These are phyloP conservation scores for Syngnathus acus DNA, from an alignment of 2,797 vertebrate genomes.

Conservation along the genomic window DNA sequence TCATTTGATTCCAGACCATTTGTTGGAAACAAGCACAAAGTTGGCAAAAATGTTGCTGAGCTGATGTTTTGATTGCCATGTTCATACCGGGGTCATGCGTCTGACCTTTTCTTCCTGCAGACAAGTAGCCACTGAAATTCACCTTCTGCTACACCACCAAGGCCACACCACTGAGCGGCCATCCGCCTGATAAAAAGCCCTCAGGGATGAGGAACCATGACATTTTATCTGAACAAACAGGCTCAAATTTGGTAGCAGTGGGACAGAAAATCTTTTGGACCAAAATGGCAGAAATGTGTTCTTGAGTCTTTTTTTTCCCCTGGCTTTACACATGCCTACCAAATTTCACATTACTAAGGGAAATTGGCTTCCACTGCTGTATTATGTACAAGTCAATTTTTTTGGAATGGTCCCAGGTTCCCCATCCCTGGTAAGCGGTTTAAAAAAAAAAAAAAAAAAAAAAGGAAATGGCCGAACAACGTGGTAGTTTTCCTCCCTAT, in stretches of 20 bases:
- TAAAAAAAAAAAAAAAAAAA: background rate
- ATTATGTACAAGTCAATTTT: background rate
- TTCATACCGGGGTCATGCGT: slow-evolving; percentile 47
- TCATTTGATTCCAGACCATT: slow-evolving; percentile 67
- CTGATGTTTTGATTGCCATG: slow-evolving; percentile 54
- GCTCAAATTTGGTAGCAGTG: background rate
- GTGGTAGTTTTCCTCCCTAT: slow-evolving; percentile 54
- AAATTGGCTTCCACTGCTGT: background rate
- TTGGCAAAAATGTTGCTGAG: slow-evolving; percentile 23
- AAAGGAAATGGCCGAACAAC: slow-evolving; percentile 42
- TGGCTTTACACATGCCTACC: background rate
- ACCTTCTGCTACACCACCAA: slow-evolving; percentile 17
- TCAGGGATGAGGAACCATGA: background rate
- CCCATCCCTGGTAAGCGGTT: background rate
- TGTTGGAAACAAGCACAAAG: slow-evolving; percentile 71
- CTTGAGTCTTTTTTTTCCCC: background rate
- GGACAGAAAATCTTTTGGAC: background rate
- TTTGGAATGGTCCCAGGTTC: slow-evolving; percentile 10
- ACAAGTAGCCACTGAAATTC: slow-evolving; percentile 14
- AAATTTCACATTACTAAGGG: background rate
- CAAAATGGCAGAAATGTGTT: background rate
- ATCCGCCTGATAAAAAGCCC: background rate
- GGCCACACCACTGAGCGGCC: slow-evolving; percentile 1
- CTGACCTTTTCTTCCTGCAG: slow-evolving; percentile 24
- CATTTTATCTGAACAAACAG: background rate